Percentiles rank a stretch among this genome's conserved stretches.
phyloP scores from a whole-genome alignment of 1,140 invertebrate species.

The Cotesia vestalis region DNA sequence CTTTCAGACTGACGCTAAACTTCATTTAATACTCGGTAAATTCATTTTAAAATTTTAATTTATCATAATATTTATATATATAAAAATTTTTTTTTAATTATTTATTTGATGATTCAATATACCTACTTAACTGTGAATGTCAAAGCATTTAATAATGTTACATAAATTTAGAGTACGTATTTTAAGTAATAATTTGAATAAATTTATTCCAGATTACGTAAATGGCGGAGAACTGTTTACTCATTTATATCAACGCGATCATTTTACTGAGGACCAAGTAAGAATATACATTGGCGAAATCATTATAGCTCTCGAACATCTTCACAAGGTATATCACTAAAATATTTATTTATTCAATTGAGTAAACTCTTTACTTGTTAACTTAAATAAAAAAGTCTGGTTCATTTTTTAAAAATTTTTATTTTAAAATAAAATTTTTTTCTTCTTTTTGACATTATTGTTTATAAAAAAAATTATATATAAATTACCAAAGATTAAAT shows the following conservation, averaged over 20 bases:
- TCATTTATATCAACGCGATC: slow-evolving; percentile 87
- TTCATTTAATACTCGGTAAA: slow-evolving; percentile 91
- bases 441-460: too few species aligned
- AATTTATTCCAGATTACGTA: slow-evolving; percentile 82
- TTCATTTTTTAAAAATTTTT: background rate
- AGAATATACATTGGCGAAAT: slow-evolving; percentile 92
- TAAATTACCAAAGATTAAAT: too few species aligned
- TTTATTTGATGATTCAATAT: too few species aligned
- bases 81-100: too few species aligned
- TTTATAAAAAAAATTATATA: too few species aligned
- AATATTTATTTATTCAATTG: slow-evolving; percentile 5
- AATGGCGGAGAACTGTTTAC: slow-evolving; percentile 93
- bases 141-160: background rate
- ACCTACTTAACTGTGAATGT: background rate
- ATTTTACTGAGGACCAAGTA: slow-evolving; percentile 85
- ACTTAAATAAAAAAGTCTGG: slow-evolving; percentile 2
- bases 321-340: slow-evolving; percentile 77
- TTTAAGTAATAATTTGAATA: background rate
- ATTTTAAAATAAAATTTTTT: too few species aligned
- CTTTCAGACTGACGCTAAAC: slow-evolving; percentile 91
- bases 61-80: background rate
- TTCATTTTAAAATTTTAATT: background rate
- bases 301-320: slow-evolving; percentile 87
- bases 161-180: background rate
- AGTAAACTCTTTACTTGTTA: background rate